Percentiles rank a stretch among this genome's conserved stretches.
Conservation (phyloP, 2,797 vertebrate species). For the Coregonus sp. region DNA sequence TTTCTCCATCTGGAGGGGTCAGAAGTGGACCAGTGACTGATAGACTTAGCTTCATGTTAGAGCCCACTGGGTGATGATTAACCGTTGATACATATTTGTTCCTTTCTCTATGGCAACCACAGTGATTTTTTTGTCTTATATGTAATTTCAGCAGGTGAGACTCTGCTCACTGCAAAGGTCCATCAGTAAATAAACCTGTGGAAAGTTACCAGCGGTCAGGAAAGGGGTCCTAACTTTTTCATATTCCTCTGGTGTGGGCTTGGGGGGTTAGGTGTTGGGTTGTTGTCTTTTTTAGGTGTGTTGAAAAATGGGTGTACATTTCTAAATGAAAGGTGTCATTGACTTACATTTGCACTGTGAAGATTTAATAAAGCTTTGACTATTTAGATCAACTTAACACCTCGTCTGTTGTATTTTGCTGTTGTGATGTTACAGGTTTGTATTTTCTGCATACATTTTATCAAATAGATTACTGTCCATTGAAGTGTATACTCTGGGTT, state of each 20-base stretch:
- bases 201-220: slow-evolving; percentile 24
- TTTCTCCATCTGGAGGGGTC: slow-evolving; percentile 5
- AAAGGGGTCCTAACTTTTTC: slow-evolving; percentile 16
- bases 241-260: neutral
- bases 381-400: neutral
- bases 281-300: neutral
- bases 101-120: neutral
- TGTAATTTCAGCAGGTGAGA: slow-evolving; percentile 19
- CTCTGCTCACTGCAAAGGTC: slow-evolving; percentile 7
- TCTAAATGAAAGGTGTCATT: neutral
- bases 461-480: neutral
- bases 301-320: neutral
- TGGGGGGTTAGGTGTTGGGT: neutral
- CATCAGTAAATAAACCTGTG: slow-evolving; percentile 29
- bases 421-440: neutral
- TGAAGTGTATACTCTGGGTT: neutral
- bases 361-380: too few species aligned
- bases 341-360: neutral
- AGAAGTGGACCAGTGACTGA: neutral
- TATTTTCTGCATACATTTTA: neutral
- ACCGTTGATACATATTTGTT: neutral
- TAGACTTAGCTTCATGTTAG: neutral
- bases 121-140: neutral
- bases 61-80: neutral
- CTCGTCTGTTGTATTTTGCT: slow-evolving; percentile 1